These are phyloP conservation scores for Porphyrio hochstetteri DNA, from an alignment of 2,113 vertebrate genomes.

Conservation along the genomic window DNA sequence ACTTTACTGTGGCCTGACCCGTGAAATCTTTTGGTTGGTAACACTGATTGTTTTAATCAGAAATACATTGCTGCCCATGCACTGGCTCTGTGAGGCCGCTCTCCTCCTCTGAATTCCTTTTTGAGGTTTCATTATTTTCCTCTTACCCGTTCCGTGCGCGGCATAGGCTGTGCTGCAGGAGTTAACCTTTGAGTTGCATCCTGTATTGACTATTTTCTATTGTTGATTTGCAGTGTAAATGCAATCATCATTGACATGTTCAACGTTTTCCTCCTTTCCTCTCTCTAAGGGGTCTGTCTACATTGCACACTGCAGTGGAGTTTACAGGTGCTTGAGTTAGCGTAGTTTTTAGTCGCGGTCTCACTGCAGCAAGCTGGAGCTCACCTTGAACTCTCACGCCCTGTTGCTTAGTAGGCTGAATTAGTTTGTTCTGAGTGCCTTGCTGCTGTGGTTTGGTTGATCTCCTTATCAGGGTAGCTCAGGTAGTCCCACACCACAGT, in stretches of 20 bases:
- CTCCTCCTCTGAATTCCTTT: not conserved
- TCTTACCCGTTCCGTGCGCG: not conserved
- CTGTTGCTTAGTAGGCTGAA: not conserved
- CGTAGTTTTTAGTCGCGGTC: not conserved
- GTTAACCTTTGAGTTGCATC: not conserved
- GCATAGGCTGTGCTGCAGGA: not conserved
- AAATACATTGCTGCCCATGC: not conserved
- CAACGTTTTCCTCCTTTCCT: not conserved
- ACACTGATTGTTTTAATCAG: not conserved
- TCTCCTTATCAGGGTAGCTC: not conserved
- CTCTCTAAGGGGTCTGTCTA: not conserved
- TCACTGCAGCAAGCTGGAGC: not conserved
- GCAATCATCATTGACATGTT: not conserved
- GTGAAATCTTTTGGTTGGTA: not conserved
- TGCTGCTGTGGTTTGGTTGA: not conserved
- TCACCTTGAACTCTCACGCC: not conserved
- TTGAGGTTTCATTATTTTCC: not conserved
- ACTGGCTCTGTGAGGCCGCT: not conserved
- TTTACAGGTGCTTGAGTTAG: not conserved
- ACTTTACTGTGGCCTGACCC: not conserved
- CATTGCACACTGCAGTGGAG: not conserved
- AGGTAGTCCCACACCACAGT: not conserved
- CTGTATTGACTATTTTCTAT: not conserved
- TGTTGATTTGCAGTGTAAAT: slow-evolving; percentile 2
- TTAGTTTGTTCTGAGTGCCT: not conserved